Conservation (phyloP, 2,888 invertebrate genomes). For the Parthenolecanium corni region DNA sequence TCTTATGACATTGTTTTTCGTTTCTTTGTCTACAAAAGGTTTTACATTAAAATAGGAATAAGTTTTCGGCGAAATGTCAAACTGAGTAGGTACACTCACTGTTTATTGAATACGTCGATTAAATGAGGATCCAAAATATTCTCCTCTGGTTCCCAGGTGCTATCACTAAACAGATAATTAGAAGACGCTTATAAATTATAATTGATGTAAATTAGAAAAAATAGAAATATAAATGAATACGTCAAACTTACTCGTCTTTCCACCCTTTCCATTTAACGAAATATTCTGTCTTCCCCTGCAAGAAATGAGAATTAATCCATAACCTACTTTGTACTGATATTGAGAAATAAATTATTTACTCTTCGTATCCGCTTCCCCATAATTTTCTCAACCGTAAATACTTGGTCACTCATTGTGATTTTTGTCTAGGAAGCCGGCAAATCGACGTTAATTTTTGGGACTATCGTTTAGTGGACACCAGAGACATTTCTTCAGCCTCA, state of each 20-base stretch:
- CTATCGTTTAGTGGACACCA: no score
- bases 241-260: constrained; percentile 64
- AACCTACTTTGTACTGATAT: neutral
- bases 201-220: neutral
- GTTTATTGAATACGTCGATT: constrained; percentile 78
- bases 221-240: neutral
- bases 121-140: constrained; percentile 86
- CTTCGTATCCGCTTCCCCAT: constrained; percentile 87
- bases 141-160: constrained; percentile 97
- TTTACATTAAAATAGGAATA: neutral
- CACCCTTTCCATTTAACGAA: constrained; percentile 98
- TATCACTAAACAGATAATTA: constrained; percentile 44
- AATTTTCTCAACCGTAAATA: constrained; percentile 94
- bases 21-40: neutral
- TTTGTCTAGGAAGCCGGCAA: no score
- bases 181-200: constrained; percentile 5
- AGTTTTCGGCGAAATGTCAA: no score
- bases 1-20: neutral
- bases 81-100: constrained; percentile 35
- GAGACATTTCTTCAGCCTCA: no score
- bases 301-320: constrained; percentile 38
- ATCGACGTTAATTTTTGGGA: no score
- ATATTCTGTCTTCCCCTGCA: constrained; percentile 86
- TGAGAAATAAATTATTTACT: constrained; percentile 47
- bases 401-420: constrained; percentile 52